Evolutionary conservation across 2,113 vertebrate genomes (phyloP).

Genomic region (Ceratotherium simum): DNA sequence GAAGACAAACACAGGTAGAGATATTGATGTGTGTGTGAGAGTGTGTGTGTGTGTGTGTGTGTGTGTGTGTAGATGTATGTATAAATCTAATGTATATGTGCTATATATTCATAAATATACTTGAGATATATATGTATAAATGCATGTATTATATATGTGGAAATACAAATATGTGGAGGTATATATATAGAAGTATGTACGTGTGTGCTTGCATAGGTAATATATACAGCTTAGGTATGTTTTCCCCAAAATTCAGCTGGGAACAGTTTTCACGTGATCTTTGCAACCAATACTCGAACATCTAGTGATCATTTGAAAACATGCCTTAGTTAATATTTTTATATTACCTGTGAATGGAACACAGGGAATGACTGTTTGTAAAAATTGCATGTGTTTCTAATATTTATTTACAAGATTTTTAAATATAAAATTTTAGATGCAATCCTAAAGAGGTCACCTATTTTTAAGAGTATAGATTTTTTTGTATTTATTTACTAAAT

Average conservation of each 20-base stretch:
- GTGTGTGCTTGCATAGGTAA: background rate
- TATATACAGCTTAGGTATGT: background rate
- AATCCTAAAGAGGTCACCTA: background rate
- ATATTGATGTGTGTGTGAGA: background rate
- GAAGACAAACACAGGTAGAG: background rate
- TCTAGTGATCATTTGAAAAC: background rate
- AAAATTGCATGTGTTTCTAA: conserved; percentile 12
- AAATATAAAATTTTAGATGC: background rate
- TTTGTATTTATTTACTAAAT: conserved; percentile 7
- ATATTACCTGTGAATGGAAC: background rate
- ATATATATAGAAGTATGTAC: background rate
- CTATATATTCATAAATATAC: background rate
- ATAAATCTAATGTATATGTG: background rate
- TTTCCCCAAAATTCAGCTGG: background rate
- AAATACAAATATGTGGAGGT: background rate
- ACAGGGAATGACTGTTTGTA: background rate
- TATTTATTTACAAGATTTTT: conserved; percentile 6
- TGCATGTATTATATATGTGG: background rate
- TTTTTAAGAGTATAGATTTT: background rate
- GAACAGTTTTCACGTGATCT: background rate
- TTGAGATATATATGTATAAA: background rate
- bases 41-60: rapidly evolving
- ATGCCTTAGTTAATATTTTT: background rate
- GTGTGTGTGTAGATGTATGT: background rate
- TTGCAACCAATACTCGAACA: background rate